These are phyloP conservation scores for Penaeus monodon DNA, from an alignment of 2,888 invertebrate species.

Conservation along the genomic window DNA sequence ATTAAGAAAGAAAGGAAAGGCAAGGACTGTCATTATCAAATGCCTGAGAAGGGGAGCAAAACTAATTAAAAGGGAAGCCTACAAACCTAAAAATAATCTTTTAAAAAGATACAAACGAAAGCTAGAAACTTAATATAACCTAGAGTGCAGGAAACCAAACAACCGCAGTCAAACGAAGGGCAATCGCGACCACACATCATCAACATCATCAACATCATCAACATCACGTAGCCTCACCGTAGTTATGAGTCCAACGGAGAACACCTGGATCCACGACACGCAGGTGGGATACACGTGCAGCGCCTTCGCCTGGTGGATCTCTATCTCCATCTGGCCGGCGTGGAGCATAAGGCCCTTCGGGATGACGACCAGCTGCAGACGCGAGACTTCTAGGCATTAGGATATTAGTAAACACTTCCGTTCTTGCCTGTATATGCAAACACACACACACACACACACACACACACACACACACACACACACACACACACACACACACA, in stretches of 20 bases:
- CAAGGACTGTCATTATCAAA: too few species aligned
- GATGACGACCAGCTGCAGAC: constrained; percentile 45
- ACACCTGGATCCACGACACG: constrained; percentile 52
- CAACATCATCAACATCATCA: too few species aligned
- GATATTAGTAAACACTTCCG: background rate
- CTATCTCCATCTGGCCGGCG: constrained; percentile 48
- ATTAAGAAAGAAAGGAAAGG: too few species aligned
- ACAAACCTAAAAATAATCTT: too few species aligned
- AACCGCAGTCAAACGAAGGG: too few species aligned
- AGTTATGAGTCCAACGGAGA: constrained; percentile 21
- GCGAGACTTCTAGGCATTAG: background rate
- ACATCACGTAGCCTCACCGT: constrained; percentile 1
- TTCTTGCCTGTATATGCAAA: too few species aligned
- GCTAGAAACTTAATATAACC: too few species aligned
- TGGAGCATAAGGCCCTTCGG: constrained; percentile 28
- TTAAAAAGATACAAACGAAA: too few species aligned
- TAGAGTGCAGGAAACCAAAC: too few species aligned
- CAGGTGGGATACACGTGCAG: constrained; percentile 48
- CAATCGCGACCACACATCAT: background rate
- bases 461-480: too few species aligned
- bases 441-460: too few species aligned
- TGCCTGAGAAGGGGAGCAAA: background rate
- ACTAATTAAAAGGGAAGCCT: background rate
- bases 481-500: too few species aligned
- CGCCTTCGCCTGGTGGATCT: constrained; percentile 35